Evolutionary conservation across 2,797 vertebrate genomes (phyloP), one percentile per base, ranked within the genome.

Genomic region (Onychomys torridus): DNA sequence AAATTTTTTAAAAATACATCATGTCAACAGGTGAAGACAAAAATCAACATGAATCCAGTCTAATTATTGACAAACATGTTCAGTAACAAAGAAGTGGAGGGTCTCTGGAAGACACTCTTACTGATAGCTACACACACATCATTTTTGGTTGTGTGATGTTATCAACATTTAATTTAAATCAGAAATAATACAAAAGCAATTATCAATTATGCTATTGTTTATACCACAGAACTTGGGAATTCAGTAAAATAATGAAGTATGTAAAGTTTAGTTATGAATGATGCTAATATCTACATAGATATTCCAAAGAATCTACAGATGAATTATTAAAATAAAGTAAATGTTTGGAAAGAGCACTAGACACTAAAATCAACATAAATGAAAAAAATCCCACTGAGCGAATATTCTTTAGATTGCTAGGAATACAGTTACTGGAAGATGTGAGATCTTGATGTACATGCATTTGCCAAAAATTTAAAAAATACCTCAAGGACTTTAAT

Each of bases 241-340:
- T 91, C 65, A 81, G 34, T 67, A 61, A 89, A 81, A n/a, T 43
- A 57, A 49, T 40, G n/a, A 75, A 34, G 29, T 76, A 0, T 46
- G 49, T 55, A 16, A 84, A 93, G 16, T 52, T 92, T 77, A 84
- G 78, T 89, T 49, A 76, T 27, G 89, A 43, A 23, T 55, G n/a
- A 81, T 43, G n/a, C 63, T 21, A 52, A 52, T 46, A 37, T 43
- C 59, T 90, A 52, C 75, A 46, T 43, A 69, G 40, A 89, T 73
- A 85, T 0, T n/a, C 75, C 49, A 67, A 85, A 59, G 57, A 32
- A 59, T 49, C 25, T n/a, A 79, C 5, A 89, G 57, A 49, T 87
- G 52, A 81, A 89, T 79, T 65, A 73, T 79, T 79, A 85, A 85
- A 88, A 93, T 93, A 82, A 83, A 91, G 46, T 55, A 23, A 96